Conservation (phyloP, 2,797 vertebrate species). For the Pseudomugil tenellus region DNA sequence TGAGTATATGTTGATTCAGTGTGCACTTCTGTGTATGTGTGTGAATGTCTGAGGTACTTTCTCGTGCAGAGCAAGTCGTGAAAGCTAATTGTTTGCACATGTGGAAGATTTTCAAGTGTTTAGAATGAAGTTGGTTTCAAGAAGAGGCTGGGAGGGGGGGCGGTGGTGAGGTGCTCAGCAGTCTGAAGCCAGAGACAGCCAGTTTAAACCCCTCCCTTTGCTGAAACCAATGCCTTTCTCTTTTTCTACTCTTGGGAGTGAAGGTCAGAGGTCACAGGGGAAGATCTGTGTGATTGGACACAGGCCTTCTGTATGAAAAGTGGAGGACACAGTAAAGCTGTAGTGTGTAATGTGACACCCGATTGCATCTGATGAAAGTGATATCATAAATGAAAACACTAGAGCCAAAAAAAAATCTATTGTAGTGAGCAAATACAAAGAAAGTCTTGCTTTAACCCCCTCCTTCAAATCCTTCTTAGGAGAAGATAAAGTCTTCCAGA, state of each 20-base stretch:
- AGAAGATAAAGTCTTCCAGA: slow-evolving; percentile 81
- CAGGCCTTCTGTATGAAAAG: slow-evolving; percentile 76
- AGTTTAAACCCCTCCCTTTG: slow-evolving; percentile 55
- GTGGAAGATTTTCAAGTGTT: slow-evolving; percentile 83
- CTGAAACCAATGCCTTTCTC: slow-evolving; percentile 77
- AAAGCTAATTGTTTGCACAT: slow-evolving; percentile 84
- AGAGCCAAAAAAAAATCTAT: slow-evolving; percentile 38
- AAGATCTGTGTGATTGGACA: slow-evolving; percentile 81
- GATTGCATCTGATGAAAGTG: slow-evolving; percentile 67
- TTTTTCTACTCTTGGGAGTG: slow-evolving; percentile 67
- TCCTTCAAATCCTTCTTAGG: slow-evolving; percentile 50
- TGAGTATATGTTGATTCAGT: neutral
- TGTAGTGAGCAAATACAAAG: slow-evolving; percentile 53
- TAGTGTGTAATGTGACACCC: slow-evolving; percentile 61
- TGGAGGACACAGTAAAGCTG: slow-evolving; percentile 43
- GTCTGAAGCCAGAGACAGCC: slow-evolving; percentile 60
- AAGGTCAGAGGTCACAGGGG: slow-evolving; percentile 75
- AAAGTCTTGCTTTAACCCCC: slow-evolving; percentile 37
- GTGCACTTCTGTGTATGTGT: slow-evolving; percentile 1
- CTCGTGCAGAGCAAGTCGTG: slow-evolving; percentile 72
- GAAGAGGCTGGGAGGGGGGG: slow-evolving; percentile 37
- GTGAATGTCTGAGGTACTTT: slow-evolving; percentile 63
- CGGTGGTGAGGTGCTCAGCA: slow-evolving; percentile 21
- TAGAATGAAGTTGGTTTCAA: slow-evolving; percentile 80
- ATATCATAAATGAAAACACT: slow-evolving; percentile 70